phyloP scores from a whole-genome alignment of 2,797 vertebrate genomes.

The Sebastes oblongus region DNA sequence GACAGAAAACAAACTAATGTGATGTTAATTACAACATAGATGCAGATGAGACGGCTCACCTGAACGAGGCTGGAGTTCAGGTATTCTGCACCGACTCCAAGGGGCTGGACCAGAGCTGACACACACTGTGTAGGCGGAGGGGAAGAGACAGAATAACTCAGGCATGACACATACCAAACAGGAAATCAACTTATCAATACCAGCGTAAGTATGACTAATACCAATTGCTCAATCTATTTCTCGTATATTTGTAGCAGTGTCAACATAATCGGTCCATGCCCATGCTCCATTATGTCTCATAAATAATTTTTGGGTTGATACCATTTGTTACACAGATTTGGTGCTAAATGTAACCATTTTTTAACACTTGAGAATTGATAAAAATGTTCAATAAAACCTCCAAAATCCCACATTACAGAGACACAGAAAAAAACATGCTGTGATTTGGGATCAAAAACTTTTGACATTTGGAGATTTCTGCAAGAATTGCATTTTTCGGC shows the following conservation, averaged over 20 bases:
- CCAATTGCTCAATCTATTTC: not conserved
- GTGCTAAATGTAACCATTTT: no score
- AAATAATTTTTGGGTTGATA: no score
- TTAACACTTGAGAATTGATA: no score
- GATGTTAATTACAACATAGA: not conserved
- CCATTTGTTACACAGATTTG: no score
- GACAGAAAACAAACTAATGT: not conserved
- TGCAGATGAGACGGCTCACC: slow-evolving; percentile 77
- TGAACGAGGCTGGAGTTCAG: slow-evolving; percentile 96
- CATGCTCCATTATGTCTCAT: no score
- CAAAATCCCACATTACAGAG: no score
- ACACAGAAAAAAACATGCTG: no score
- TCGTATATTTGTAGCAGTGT: not conserved
- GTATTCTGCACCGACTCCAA: slow-evolving; percentile 97
- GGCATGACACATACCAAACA: not conserved
- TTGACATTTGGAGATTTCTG: no score
- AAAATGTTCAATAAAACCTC: no score
- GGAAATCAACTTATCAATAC: not conserved
- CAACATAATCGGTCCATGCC: no score
- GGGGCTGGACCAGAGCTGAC: slow-evolving; percentile 94
- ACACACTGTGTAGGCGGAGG: slow-evolving; percentile 83
- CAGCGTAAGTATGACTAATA: not conserved
- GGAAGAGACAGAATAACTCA: slow-evolving; percentile 13
- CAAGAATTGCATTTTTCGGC: no score
- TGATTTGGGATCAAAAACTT: no score